Evolutionary conservation across 2,888 invertebrate genomes (phyloP), one percentile per base, ranked within the genome.

Genomic region (Lymantria dispar): DNA sequence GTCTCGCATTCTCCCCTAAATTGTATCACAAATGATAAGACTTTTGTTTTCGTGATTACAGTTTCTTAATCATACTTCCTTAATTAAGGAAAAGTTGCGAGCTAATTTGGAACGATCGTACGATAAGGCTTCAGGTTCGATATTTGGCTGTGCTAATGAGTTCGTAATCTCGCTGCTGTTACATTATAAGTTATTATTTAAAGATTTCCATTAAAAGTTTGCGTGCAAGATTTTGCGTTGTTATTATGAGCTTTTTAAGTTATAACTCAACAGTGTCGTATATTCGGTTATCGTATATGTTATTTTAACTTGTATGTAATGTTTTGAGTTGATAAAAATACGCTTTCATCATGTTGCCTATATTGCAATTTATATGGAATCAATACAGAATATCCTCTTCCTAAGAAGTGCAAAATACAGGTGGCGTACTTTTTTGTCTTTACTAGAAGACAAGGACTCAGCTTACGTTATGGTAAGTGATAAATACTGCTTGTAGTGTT

Each of bases 31-130:
- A 77, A 80, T 85, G 87, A 87, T 86, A 87, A 87, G 85, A 85
- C 85, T 87, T 87, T 86, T 88, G 87, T 87, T 87, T 87, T 78
- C 85, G 80, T 87, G 87, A 89, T 87, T 87, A 83, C 80, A 78
- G 80, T 85, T 86, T 87, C 82, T 89, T 90, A 89, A 89, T 89
- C 87, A 89, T 88, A 89, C 85, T 89, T 89, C 84, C 85, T 80
- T 89, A 87, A 89, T 89, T 88, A 89, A 85, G 86, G 75, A 83
- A 86, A 87, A 83, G 77, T 86, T 82, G 74, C 52, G 64, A 70
- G 78, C 75, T 84, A 85, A 87, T 87, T 85, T 80, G 74, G 76
- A 72, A 77, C 79, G 85, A 88, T 87, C 75, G 74, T 54, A 48
- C 81, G 86, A 12, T 87, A 88, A 88, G 83, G 76, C 67, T 45